Base-by-base conservation (phyloP, 2,797 vertebrate genomes). In the Amblyraja radiata region DNA sequence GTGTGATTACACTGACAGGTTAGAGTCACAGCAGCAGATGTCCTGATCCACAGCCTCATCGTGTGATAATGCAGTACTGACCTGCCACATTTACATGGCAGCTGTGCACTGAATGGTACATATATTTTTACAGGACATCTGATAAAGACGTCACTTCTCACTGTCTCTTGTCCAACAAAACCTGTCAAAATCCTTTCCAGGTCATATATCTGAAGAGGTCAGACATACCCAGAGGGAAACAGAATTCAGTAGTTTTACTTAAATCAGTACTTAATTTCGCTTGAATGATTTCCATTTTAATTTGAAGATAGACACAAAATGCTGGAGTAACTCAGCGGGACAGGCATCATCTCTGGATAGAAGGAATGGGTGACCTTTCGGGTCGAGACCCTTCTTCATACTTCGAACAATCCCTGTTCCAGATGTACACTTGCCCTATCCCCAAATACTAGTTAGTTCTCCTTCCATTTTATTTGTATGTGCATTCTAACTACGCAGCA, bases 151-250 rank as follows among this genome's bases (percentile, higher is more conserved):
- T 68, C 10, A 3, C 23, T 46, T 91, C 73, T 28, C 39, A 11
- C 36, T 28, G 36, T 74, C 65, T 46, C 36, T 46, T 10, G 11
- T 39, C 73, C 73, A 46, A 91, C n/a, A 74, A 91, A 91, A 74
- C 13, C 32, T 71, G 90, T 74, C 68, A 74, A 91, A 91, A 91
- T 91, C 23, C 90, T 91, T 73, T 91, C 65, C 68, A 23, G 90
- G 71, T 91, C 68, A 91, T 6, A 74, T 91, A 74, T 54, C 23
- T 25, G 23, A 91, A 36, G 39, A 90, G 63, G 88, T 90, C 88
- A 90, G 88, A 90, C 18, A 90, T 39, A 32, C 63, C 65, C 39
- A 54, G 68, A 91, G 65, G 32, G 73, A 74, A 25, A 91, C 39
- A 91, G 39, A 16, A 74, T 74, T 91, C 71, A 74, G 39, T 61